Percentiles rank a stretch among this genome's conserved stretches.
Conservation (phyloP, 1,140 invertebrate species). For the Orius laevigatus region DNA sequence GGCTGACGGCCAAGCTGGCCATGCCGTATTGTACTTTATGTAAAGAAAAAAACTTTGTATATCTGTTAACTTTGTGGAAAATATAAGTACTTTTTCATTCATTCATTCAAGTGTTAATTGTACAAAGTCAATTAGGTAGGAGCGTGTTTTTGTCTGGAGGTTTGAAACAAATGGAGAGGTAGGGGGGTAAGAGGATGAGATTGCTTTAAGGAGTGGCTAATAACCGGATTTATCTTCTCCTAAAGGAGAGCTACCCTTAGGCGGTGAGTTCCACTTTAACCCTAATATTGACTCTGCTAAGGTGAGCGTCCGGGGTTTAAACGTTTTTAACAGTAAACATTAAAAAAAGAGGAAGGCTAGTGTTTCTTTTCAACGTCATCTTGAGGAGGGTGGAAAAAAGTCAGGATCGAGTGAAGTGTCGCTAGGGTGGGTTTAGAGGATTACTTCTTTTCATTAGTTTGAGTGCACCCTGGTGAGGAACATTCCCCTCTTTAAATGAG, state of each 20-base stretch:
- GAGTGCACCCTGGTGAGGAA: slow-evolving; percentile 2
- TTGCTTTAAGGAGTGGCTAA: slow-evolving; percentile 11
- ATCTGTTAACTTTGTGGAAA: too few relatives aligned
- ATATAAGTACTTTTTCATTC: neutral
- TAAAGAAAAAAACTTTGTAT: too few relatives aligned
- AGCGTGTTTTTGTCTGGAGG: slow-evolving; percentile 1
- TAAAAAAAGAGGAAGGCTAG: slow-evolving; percentile 13
- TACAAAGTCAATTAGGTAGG: neutral
- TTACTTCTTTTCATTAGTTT: slow-evolving; percentile 12
- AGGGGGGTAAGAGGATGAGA: slow-evolving; percentile 10
- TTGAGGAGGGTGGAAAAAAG: neutral
- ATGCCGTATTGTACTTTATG: too few relatives aligned
- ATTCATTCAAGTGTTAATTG: slow-evolving; percentile 1
- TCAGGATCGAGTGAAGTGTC: neutral
- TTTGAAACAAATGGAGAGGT: neutral
- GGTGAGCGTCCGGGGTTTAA: slow-evolving; percentile 2
- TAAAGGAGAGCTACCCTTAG: slow-evolving; percentile 5
- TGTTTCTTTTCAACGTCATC: slow-evolving; percentile 3
- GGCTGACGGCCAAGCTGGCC: too few relatives aligned
- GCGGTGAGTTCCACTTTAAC: slow-evolving; percentile 6
- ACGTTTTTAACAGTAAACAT: slow-evolving; percentile 11
- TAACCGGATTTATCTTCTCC: slow-evolving; percentile 9
- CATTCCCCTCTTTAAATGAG: slow-evolving; percentile 4
- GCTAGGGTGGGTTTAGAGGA: slow-evolving; percentile 7
- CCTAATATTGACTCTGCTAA: slow-evolving; percentile 8